Conservation (phyloP, 2,888 invertebrate species). For the Drosophila neonasuta region DNA sequence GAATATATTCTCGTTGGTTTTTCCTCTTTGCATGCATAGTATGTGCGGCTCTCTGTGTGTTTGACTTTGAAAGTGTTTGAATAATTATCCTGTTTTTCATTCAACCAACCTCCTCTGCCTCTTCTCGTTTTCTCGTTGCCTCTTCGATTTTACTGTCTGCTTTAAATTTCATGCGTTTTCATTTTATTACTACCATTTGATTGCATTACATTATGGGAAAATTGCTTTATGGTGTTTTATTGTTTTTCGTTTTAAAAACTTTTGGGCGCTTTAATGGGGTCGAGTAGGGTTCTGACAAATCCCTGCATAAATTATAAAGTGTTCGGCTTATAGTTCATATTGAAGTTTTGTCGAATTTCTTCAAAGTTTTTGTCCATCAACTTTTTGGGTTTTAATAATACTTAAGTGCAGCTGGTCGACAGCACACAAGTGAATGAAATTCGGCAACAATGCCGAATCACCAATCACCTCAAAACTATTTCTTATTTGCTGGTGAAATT, state of each 20-base stretch:
- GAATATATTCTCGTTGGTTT: conserved; percentile 28
- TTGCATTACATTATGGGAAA: conserved; percentile 20
- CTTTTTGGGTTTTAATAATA: conserved; percentile 1
- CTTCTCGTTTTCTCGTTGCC: background rate
- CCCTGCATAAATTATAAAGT: conserved; percentile 41
- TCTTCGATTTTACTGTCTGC: conserved; percentile 3
- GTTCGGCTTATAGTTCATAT: conserved; percentile 22
- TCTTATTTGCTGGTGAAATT: conserved; percentile 35
- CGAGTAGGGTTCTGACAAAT: conserved; percentile 20
- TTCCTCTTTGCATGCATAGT: conserved; percentile 8
- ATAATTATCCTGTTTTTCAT: conserved; percentile 65
- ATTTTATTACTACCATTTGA: conserved; percentile 33
- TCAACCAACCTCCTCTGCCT: conserved; percentile 8
- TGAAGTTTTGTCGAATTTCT: conserved; percentile 9
- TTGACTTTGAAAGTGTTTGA: conserved; percentile 71
- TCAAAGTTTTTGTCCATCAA: conserved; percentile 7
- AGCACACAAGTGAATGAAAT: background rate
- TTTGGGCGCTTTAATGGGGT: conserved; percentile 11
- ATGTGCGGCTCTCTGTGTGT: conserved; percentile 16
- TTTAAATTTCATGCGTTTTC: conserved; percentile 22
- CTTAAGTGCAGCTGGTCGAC: background rate
- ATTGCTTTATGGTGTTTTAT: conserved; percentile 35
- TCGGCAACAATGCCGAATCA: background rate
- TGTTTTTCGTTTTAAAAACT: conserved; percentile 20
- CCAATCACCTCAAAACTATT: background rate